These are phyloP conservation scores for Anser cygnoides DNA, from an alignment of 2,113 vertebrate genomes.

Conservation along the genomic window DNA sequence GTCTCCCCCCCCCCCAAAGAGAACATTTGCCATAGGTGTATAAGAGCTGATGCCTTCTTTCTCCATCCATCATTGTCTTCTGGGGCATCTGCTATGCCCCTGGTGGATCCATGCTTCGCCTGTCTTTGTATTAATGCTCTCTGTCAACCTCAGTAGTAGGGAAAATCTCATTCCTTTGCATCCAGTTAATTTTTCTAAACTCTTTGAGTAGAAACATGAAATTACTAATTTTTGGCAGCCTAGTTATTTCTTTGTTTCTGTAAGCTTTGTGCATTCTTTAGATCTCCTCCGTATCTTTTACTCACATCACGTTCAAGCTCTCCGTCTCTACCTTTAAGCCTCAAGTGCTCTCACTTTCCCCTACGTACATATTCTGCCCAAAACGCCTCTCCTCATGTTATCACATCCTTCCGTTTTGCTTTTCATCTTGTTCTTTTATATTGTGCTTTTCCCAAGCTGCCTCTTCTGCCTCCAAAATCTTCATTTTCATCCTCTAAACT, in stretches of 20 bases:
- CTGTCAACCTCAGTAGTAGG: background rate
- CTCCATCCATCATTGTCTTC: background rate
- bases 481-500: conserved; percentile 31
- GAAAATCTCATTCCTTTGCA: background rate
- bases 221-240: background rate
- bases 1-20: background rate
- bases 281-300: background rate
- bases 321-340: background rate
- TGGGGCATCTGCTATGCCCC: rapidly evolving
- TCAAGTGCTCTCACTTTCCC: background rate
- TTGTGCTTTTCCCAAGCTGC: background rate
- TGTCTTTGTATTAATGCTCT: background rate
- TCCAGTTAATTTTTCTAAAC: background rate
- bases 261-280: background rate
- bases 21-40: background rate
- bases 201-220: background rate
- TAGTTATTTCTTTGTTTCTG: background rate
- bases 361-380: background rate
- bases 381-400: background rate
- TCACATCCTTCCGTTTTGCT: background rate
- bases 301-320: background rate
- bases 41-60: background rate
- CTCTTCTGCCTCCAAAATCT: background rate
- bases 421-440: background rate
- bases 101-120: background rate